A percentile compares a stretch with the other conserved stretches of the same genome.
Conservation (phyloP, 2,797 vertebrate genomes). For the Hypotaenidia philippensis region DNA sequence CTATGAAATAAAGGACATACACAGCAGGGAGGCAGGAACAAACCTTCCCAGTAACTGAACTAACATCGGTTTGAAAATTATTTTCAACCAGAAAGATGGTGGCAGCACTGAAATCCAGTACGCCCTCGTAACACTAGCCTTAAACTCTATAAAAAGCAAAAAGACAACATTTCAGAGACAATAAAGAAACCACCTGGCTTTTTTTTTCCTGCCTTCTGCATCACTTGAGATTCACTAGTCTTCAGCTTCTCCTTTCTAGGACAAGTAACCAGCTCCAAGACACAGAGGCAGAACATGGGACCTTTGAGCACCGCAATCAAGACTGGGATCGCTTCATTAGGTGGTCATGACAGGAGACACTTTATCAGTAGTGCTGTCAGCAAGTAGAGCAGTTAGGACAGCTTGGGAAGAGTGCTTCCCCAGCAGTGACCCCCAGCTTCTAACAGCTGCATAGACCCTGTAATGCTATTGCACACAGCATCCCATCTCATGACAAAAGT, state of each 20-base stretch:
- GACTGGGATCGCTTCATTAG: not conserved
- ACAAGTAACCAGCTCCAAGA: not conserved
- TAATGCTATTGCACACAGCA: not conserved
- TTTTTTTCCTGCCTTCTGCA: not conserved
- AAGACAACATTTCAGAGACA: not conserved
- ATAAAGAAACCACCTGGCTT: not conserved
- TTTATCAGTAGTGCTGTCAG: not conserved
- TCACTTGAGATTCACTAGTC: not conserved
- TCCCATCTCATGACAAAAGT: not conserved
- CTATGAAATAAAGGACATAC: not conserved
- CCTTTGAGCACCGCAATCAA: fast-evolving
- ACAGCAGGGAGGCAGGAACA: not conserved
- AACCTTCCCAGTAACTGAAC: not conserved
- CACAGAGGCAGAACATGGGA: not conserved
- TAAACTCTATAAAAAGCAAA: not conserved
- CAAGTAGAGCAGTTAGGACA: not conserved
- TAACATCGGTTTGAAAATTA: not conserved
- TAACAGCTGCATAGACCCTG: not conserved
- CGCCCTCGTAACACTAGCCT: not conserved
- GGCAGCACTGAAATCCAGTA: not conserved
- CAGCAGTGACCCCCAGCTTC: not conserved
- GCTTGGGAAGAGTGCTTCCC: not conserved
- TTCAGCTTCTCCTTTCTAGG: not conserved
- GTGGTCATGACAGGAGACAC: not conserved
- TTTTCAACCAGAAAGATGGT: not conserved